Conservation (phyloP, 2,113 vertebrate genomes). For the Tachuris rubrigastra region DNA sequence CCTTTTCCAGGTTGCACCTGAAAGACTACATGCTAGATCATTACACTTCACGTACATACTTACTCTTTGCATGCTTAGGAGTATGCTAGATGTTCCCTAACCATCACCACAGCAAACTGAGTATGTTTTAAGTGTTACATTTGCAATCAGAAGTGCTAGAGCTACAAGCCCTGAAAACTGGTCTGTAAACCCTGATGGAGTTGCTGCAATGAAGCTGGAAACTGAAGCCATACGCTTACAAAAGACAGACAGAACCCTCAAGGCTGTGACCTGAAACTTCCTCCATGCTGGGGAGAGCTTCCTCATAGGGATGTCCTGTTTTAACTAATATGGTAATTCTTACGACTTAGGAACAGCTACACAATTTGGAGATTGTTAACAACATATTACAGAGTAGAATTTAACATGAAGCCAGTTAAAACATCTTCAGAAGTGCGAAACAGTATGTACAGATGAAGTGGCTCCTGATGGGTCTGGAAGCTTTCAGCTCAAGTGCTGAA, state of each 20-base stretch:
- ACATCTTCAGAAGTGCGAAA: neutral
- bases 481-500: neutral
- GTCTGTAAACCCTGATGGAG: neutral
- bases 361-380: neutral
- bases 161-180: neutral
- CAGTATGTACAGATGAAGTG: fast-evolving
- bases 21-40: neutral
- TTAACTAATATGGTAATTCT: neutral
- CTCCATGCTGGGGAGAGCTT: neutral
- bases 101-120: neutral
- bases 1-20: neutral
- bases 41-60: neutral
- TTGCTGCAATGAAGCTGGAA: neutral
- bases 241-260: neutral
- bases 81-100: neutral
- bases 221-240: neutral
- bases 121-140: neutral
- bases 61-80: neutral
- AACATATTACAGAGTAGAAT: neutral
- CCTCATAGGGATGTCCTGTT: neutral
- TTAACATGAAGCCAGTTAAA: neutral
- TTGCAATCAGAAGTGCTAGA: neutral
- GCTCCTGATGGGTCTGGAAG: neutral
- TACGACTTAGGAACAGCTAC: neutral
- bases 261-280: neutral